A percentile compares a stretch with the other conserved stretches of the same genome.
phyloP scores from a whole-genome alignment of 1,140 invertebrate species.

The Polypedilum pembai region DNA sequence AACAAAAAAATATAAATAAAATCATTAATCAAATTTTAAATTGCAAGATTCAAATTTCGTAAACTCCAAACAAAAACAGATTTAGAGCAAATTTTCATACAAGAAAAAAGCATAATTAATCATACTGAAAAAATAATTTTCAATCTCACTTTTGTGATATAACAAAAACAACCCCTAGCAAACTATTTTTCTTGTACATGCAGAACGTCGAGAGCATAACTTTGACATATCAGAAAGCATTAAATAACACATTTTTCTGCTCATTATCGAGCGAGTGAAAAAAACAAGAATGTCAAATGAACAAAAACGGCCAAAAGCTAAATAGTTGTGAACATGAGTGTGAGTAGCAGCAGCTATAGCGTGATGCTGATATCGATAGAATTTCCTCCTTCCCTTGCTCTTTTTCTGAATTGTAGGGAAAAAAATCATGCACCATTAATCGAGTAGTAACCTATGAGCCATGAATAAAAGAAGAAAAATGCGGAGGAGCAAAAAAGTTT shows the following conservation, averaged over 20 bases:
- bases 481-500: not conserved
- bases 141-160: too few relatives aligned
- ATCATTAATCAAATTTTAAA: too few relatives aligned
- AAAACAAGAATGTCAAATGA: not conserved
- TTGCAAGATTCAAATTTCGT: too few relatives aligned
- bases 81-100: too few relatives aligned
- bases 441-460: conserved; percentile 9
- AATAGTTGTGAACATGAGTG: not conserved
- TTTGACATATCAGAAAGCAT: too few relatives aligned
- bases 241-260: not conserved
- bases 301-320: not conserved
- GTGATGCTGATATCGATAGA: not conserved
- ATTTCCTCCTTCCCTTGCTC: not conserved
- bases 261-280: conserved; percentile 4
- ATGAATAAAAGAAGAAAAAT: not conserved
- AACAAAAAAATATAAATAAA: too few relatives aligned
- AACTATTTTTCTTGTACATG: too few relatives aligned
- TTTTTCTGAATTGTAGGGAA: not conserved
- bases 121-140: too few relatives aligned
- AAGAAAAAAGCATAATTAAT: too few relatives aligned
- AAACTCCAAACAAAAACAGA: too few relatives aligned
- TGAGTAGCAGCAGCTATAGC: not conserved
- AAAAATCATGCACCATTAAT: conserved; percentile 23
- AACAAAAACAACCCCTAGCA: too few relatives aligned
- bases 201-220: too few relatives aligned